These are phyloP conservation scores for Chlorocebus sabaeus DNA, from an alignment of 2,113 vertebrate species.

Conservation along the genomic window DNA sequence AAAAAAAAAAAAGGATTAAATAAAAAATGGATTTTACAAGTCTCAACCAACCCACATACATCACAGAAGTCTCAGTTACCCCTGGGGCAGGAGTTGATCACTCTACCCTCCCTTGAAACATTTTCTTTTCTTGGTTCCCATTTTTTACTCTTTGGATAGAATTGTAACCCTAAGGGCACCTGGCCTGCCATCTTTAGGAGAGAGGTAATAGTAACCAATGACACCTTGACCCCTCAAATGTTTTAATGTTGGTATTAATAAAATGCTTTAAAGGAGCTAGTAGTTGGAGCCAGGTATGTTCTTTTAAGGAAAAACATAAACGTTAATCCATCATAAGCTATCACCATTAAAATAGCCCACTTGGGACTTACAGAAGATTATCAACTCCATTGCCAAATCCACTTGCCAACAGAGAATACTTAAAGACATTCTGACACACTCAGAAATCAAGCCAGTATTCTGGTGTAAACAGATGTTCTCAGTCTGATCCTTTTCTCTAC, in stretches of 20 bases:
- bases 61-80: not conserved
- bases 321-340: not conserved
- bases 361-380: not conserved
- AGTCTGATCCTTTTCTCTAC: not conserved
- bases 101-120: not conserved
- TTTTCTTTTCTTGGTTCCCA: not conserved
- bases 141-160: not conserved
- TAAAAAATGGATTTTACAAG: not conserved
- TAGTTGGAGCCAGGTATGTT: not conserved
- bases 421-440: not conserved
- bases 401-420: not conserved
- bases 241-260: not conserved
- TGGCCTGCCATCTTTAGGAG: not conserved
- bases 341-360: not conserved
- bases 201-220: not conserved
- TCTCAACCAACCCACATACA: not conserved
- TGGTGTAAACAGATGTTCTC: not conserved
- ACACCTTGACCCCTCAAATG: not conserved
- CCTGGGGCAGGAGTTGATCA: not conserved
- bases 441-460: not conserved
- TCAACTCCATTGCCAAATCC: not conserved
- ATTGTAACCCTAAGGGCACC: not conserved
- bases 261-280: not conserved
- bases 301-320: slow-evolving; percentile 9
- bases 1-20: not conserved